Evolutionary conservation across 2,888 invertebrate genomes (phyloP).

Genomic region (Dasypolia templi): DNA sequence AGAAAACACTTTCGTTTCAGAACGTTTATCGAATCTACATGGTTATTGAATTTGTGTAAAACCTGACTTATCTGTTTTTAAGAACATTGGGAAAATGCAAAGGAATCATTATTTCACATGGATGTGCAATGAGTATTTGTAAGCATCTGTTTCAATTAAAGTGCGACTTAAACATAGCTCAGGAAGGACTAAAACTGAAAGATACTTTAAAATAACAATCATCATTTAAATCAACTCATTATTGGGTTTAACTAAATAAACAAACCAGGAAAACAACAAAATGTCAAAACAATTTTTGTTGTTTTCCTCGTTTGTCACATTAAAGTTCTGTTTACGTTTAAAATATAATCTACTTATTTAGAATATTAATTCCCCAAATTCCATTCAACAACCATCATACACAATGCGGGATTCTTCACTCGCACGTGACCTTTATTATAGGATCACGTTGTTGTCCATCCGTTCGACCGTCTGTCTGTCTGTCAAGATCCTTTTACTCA

Average conservation of each 20-base stretch:
- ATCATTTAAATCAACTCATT: not conserved
- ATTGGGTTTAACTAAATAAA: not conserved
- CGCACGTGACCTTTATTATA: too few relatives aligned
- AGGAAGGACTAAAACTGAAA: not conserved
- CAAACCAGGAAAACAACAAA: not conserved
- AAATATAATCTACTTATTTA: too few relatives aligned
- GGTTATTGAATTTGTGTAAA: constrained; percentile 2
- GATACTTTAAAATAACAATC: not conserved
- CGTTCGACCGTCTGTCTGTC: too few relatives aligned
- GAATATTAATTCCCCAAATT: too few relatives aligned
- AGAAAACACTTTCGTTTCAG: constrained; percentile 11
- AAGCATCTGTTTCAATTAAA: not conserved
- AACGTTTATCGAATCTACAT: not conserved
- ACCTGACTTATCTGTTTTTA: constrained; percentile 24
- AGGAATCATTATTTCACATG: not conserved
- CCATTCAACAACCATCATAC: too few relatives aligned
- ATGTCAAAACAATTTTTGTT: not conserved
- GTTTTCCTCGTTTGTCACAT: too few relatives aligned
- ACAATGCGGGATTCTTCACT: too few relatives aligned
- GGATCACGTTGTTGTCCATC: too few relatives aligned
- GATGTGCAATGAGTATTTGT: not conserved
- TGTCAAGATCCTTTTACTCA: too few relatives aligned
- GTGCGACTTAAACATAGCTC: not conserved
- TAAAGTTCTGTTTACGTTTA: too few relatives aligned
- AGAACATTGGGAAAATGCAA: not conserved